Conservation (phyloP, 2,113 vertebrate genomes). For the Trochalopteron elliotii region DNA sequence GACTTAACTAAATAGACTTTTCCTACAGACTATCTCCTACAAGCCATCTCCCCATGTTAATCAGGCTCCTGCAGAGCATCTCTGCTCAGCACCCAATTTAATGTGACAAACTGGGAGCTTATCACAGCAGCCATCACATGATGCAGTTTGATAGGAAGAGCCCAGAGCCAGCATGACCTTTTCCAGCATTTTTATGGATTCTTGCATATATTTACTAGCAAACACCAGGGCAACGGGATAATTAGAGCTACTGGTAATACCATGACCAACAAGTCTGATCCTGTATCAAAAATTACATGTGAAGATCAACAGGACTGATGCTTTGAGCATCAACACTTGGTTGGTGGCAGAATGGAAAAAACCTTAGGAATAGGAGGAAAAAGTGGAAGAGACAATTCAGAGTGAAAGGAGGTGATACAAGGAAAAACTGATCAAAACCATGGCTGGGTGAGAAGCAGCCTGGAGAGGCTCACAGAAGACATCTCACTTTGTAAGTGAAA, state of each 20-base stretch:
- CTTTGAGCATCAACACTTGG: not conserved
- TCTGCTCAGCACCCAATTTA: not conserved
- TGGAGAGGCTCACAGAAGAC: not conserved
- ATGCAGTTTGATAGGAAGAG: not conserved
- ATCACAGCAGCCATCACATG: not conserved
- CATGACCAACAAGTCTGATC: not conserved
- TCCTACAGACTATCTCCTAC: conserved; percentile 1
- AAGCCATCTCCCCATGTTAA: not conserved
- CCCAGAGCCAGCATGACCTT: not conserved
- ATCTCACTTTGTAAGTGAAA: not conserved
- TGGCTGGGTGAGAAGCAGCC: not conserved
- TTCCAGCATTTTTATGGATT: not conserved
- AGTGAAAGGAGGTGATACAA: not conserved
- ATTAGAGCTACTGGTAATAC: not conserved
- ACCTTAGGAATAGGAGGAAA: not conserved
- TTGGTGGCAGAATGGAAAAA: not conserved
- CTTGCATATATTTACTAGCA: not conserved
- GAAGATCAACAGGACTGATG: not conserved
- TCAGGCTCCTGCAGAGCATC: conserved; percentile 7
- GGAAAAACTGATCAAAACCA: not conserved
- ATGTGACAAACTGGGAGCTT: conserved; percentile 11
- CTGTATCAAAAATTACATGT: not conserved
- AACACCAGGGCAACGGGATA: not conserved
- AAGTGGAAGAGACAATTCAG: not conserved
- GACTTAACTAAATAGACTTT: conserved; percentile 18